Base-by-base conservation (phyloP, 2,888 invertebrate species). In the Macrophya annulata region DNA sequence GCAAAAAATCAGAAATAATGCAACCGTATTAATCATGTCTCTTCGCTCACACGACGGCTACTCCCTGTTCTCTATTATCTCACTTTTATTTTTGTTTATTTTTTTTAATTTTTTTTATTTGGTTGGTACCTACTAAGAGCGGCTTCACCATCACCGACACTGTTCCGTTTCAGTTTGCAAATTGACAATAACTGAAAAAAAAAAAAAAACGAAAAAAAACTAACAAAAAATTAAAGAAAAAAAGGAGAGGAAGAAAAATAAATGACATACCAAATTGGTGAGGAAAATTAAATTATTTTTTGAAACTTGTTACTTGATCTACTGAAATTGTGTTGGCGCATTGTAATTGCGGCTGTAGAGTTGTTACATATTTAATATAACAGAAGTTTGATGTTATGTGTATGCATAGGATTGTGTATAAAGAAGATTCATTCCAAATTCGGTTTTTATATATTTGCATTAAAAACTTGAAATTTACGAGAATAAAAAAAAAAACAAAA, bases 21-120 rank as follows among this genome's bases (percentile, higher is more conserved):
- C 90, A 86, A 88, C 88, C 90, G 89, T 92, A 93, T 93, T 92
- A 93, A 93, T 93, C 93, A 93, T 90, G 89, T 88, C 88, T 89
- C 88, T 87, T 89, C 72, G 82, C 37, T 79, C 25, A 37, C 79
- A 79, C 37, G 37, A 62, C 43, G 55, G 79, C 79, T 79, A 31
- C 81, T 81, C 62, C 51, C 81, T 79, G 25, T 51, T 59, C 59
- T 79, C n/a, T 59, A 37, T 43, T n/a, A 21, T 79, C 59, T 37
- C 17, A 12, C 59, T 79, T 79, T 59, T 48, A 12, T 8, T 76
- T 15, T 65, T 10, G 4, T 10, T 65, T 17, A 15, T 31, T 65
- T 31, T 25, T 31, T n/a, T n/a, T n/a, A n/a, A n/a, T n/a, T n/a
- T n/a, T 6, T 21, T 72, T 45, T 72, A 3, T 72, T 40, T 40